phyloP scores from a whole-genome alignment of 2,797 vertebrate species.

The Myotis myotis region DNA sequence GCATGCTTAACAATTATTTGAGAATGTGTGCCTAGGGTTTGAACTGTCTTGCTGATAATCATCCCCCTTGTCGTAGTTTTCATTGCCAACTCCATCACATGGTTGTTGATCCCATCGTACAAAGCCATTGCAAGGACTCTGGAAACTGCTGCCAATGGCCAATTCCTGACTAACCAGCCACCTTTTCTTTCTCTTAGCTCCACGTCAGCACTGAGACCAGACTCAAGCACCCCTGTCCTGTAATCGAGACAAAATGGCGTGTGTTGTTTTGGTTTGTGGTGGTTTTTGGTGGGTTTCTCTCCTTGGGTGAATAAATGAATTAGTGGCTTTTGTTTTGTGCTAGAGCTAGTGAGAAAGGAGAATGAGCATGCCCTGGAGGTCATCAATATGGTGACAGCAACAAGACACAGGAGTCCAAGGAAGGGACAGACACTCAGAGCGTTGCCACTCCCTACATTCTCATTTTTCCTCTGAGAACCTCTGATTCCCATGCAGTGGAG shows the following conservation, averaged over 20 bases:
- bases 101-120: slow-evolving; percentile 51
- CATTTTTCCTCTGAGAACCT: background rate
- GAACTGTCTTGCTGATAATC: slow-evolving; percentile 60
- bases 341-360: background rate
- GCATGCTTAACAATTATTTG: background rate
- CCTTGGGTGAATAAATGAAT: background rate
- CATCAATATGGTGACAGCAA: background rate
- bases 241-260: slow-evolving; percentile 77
- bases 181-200: slow-evolving; percentile 79
- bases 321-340: background rate
- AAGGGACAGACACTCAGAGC: background rate
- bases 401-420: background rate
- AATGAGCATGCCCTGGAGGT: background rate
- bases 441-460: background rate
- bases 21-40: slow-evolving; percentile 46
- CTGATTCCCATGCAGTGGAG: background rate
- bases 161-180: slow-evolving; percentile 75
- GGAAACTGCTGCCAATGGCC: slow-evolving; percentile 43
- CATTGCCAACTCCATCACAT: slow-evolving; percentile 67
- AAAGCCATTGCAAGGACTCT: slow-evolving; percentile 79
- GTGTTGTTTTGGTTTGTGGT: slow-evolving; percentile 77
- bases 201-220: slow-evolving; percentile 76
- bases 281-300: slow-evolving; percentile 57
- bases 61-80: slow-evolving; percentile 32
- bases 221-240: slow-evolving; percentile 73